Conservation (phyloP, 2,797 vertebrate species). For the Parauchenoglanis ngamensis region DNA sequence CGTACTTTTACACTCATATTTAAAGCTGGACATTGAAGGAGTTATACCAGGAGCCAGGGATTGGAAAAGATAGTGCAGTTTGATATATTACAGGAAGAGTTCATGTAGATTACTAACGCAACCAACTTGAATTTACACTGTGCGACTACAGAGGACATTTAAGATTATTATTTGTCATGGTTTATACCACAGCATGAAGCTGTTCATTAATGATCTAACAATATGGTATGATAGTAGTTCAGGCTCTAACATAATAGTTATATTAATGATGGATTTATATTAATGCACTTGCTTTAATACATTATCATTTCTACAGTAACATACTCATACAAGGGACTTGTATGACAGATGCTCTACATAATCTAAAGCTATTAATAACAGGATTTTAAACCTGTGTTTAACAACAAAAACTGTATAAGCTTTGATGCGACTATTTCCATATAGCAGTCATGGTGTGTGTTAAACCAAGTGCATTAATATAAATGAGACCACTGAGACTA, state of each 20-base stretch:
- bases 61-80: neutral
- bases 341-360: neutral
- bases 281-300: neutral
- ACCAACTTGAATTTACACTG: neutral
- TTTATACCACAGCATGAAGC: neutral
- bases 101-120: neutral
- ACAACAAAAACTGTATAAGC: neutral
- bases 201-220: neutral
- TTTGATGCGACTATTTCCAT: neutral
- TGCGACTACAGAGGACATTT: neutral
- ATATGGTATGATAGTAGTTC: neutral
- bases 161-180: neutral
- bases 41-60: neutral
- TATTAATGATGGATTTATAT: neutral
- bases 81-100: neutral
- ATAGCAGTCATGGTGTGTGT: neutral
- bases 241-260: neutral
- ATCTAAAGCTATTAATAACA: neutral
- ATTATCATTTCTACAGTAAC: neutral
- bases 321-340: neutral
- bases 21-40: neutral
- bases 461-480: too few species aligned
- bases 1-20: slow-evolving; percentile 15
- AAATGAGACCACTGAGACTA: too few species aligned
- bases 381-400: neutral